These are phyloP conservation scores for Manis pentadactyla DNA, from an alignment of 2,797 vertebrate species.

Conservation along the genomic window DNA sequence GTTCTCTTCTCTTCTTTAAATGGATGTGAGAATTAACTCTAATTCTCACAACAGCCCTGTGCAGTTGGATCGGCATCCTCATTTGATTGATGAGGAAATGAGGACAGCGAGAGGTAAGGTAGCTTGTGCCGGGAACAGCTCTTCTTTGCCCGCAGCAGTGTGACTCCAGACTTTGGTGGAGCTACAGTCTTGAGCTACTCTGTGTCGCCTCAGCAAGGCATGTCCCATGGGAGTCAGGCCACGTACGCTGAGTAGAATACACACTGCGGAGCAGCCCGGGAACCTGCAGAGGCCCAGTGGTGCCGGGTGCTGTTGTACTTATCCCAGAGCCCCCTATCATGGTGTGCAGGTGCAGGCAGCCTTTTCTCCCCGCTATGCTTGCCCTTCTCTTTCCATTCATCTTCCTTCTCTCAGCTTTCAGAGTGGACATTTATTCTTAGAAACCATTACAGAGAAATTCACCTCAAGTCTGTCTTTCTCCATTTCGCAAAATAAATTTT, in stretches of 20 bases:
- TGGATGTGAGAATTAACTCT: background rate
- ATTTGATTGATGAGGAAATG: background rate
- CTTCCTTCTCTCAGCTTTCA: constrained; percentile 49
- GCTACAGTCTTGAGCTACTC: too few species aligned
- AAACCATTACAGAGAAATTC: constrained; percentile 37
- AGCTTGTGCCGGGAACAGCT: background rate
- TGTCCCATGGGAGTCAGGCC: background rate
- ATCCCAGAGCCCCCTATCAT: background rate
- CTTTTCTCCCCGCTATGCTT: background rate
- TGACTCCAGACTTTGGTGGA: background rate
- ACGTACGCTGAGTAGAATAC: fast-evolving
- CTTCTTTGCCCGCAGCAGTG: background rate
- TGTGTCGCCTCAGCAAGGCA: fast-evolving
- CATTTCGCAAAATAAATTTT: constrained; percentile 44
- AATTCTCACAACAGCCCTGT: background rate
- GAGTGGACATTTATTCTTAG: constrained; percentile 58
- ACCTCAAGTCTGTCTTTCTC: background rate
- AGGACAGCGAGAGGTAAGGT: background rate
- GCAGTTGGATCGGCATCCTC: background rate
- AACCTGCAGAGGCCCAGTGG: background rate
- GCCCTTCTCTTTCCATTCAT: background rate
- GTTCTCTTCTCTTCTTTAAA: background rate
- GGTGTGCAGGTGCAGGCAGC: background rate
- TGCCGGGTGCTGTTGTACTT: fast-evolving
- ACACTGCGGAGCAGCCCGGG: fast-evolving